These are phyloP conservation scores for Tetramorium simillimum DNA, from an alignment of 1,140 invertebrate genomes.

Conservation along the genomic window DNA sequence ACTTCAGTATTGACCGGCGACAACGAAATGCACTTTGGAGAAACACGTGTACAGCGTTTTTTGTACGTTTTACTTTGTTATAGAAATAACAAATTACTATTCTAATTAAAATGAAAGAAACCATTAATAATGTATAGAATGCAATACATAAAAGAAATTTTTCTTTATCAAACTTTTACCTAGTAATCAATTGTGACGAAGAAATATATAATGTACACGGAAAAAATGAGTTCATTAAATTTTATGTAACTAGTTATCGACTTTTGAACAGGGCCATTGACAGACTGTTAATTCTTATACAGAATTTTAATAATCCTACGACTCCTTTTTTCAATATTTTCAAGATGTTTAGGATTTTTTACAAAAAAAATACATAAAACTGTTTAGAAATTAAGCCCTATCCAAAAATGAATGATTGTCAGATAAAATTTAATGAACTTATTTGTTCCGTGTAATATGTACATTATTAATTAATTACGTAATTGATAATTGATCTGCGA, in stretches of 20 bases:
- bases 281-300: too few relatives aligned
- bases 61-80: background rate
- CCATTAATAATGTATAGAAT: background rate
- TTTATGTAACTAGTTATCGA: too few relatives aligned
- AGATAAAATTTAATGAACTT: too few relatives aligned
- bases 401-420: too few relatives aligned
- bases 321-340: too few relatives aligned
- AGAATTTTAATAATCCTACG: too few relatives aligned
- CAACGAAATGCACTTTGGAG: conserved; percentile 27
- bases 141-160: background rate
- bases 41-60: background rate
- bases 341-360: too few relatives aligned
- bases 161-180: background rate
- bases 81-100: background rate
- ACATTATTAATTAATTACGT: background rate
- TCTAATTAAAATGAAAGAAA: background rate
- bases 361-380: too few relatives aligned
- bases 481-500: background rate
- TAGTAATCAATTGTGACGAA: background rate
- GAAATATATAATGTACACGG: background rate
- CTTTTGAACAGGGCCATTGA: too few relatives aligned
- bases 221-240: too few relatives aligned
- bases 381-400: too few relatives aligned
- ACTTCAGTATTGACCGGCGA: conserved; percentile 23
- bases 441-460: too few relatives aligned